Evolutionary conservation across 2,113 vertebrate genomes (phyloP).

Genomic region (Cyprinodon tularosa): DNA sequence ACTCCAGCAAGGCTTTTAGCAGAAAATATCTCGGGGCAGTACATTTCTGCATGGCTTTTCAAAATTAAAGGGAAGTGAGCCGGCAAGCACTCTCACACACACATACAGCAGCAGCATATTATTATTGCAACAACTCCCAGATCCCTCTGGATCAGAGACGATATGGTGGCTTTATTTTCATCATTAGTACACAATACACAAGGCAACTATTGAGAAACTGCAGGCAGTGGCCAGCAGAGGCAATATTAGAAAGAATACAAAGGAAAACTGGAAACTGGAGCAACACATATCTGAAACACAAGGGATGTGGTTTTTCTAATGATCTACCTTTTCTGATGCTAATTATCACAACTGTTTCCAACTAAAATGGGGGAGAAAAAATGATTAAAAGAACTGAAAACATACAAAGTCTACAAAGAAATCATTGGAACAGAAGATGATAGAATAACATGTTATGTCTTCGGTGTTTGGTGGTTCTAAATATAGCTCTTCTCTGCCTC

Average conservation of each 20-base stretch:
- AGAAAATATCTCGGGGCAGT: slow-evolving; percentile 67
- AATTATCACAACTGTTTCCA: neutral
- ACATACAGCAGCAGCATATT: slow-evolving; percentile 17
- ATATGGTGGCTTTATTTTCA: slow-evolving; percentile 48
- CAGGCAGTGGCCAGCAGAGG: slow-evolving; percentile 26
- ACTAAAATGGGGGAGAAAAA: neutral
- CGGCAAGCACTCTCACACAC: slow-evolving; percentile 15
- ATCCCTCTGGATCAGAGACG: slow-evolving; percentile 39
- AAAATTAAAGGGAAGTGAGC: slow-evolving; percentile 39
- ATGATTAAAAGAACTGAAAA: neutral
- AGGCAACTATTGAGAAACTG: slow-evolving; percentile 31
- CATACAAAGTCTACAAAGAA: neutral
- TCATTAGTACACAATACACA: slow-evolving; percentile 55
- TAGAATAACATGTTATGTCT: slow-evolving; percentile 47
- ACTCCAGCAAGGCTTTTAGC: slow-evolving; percentile 68
- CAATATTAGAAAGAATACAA: slow-evolving; percentile 6
- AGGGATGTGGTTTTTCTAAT: neutral
- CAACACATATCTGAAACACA: neutral
- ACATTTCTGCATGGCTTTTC: slow-evolving; percentile 51
- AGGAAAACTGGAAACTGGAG: neutral
- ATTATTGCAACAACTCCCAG: slow-evolving; percentile 22
- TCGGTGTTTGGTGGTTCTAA: slow-evolving; percentile 61
- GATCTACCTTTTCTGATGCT: neutral
- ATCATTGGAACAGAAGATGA: slow-evolving; percentile 25
- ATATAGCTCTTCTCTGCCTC: slow-evolving; percentile 64